These are phyloP conservation scores for Rattus norvegicus DNA, from an alignment of 2,113 vertebrate species.

Conservation along the genomic window DNA sequence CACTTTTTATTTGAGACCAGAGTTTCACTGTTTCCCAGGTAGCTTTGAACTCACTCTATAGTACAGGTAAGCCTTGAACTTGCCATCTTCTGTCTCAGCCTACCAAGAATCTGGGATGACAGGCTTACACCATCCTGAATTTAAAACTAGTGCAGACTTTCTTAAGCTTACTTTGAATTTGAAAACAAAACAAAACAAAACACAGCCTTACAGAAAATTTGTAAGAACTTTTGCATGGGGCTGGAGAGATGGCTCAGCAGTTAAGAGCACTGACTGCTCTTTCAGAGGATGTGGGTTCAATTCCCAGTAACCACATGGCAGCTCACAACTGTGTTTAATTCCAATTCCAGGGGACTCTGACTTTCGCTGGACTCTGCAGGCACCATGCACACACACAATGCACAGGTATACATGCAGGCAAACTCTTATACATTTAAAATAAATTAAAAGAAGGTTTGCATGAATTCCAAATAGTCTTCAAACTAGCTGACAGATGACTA, in stretches of 20 bases:
- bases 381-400: neutral
- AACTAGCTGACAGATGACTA: no score
- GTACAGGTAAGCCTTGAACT: neutral
- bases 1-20: neutral
- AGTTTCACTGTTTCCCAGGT: neutral
- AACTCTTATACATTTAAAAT: neutral
- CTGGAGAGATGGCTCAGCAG: neutral
- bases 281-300: neutral
- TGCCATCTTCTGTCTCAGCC: neutral
- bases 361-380: neutral
- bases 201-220: neutral
- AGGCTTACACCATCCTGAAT: neutral
- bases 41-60: neutral
- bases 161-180: neutral
- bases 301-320: no score
- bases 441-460: neutral
- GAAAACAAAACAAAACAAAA: no score
- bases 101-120: neutral
- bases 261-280: neutral
- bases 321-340: neutral
- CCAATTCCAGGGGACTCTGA: neutral
- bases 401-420: neutral
- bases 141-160: neutral
- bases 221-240: neutral
- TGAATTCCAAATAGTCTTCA: no score